Evolutionary conservation across 2,113 vertebrate genomes (phyloP).

Genomic region (Elephas maximus): DNA sequence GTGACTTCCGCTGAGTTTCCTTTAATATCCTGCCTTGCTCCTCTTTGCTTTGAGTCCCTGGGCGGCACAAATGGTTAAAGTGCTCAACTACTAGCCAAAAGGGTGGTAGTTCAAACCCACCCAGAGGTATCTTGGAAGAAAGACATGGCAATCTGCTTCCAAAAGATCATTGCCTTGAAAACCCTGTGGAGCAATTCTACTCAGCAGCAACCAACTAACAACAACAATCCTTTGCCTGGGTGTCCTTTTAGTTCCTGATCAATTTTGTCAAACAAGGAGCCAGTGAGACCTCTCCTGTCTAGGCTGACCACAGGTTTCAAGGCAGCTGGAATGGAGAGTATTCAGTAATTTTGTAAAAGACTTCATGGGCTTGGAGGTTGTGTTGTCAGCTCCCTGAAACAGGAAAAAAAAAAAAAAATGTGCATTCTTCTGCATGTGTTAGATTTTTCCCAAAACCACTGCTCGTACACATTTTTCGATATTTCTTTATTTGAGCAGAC

Average conservation of each 20-base stretch:
- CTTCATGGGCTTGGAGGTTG: not conserved
- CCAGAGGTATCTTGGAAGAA: no score
- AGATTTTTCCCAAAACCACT: not conserved
- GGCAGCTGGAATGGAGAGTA: not conserved
- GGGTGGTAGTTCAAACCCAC: not conserved
- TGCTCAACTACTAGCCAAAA: not conserved
- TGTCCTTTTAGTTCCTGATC: constrained; percentile 5
- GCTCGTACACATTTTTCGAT: not conserved
- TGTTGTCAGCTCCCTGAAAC: not conserved
- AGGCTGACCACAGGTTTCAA: not conserved
- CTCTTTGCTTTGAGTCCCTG: not conserved
- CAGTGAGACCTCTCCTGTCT: not conserved
- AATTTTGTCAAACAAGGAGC: not conserved
- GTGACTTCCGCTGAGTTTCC: constrained; percentile 23
- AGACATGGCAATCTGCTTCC: no score
- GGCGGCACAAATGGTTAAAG: no score
- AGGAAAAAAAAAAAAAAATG: not conserved
- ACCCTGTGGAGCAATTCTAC: no score
- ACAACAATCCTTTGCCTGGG: not conserved
- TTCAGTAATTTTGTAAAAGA: not conserved
- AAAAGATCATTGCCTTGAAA: no score
- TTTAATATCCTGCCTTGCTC: constrained; percentile 32
- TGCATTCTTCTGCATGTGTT: constrained; percentile 20
- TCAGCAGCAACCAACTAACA: not conserved
- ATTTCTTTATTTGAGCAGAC: constrained; percentile 44